Evolutionary conservation across 2,113 vertebrate species (phyloP).

Genomic region (Oncorhynchus kisutch): DNA sequence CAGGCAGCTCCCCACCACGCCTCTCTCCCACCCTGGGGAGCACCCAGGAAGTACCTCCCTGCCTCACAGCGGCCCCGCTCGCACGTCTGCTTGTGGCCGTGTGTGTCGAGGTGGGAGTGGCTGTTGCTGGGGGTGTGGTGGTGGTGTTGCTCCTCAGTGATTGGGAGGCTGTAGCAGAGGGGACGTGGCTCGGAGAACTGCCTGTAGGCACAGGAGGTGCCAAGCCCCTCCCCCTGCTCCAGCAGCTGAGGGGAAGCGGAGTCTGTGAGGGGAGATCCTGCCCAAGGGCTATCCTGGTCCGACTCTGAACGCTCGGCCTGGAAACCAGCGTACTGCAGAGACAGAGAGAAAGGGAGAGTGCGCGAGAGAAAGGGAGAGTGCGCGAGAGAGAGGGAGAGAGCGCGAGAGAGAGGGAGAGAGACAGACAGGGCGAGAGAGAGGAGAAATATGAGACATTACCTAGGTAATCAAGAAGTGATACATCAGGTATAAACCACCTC

Average conservation of each 20-base stretch:
- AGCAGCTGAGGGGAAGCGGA: slow-evolving; percentile 87
- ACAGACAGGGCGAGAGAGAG: background rate
- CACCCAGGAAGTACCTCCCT: slow-evolving; percentile 90
- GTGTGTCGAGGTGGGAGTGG: slow-evolving; percentile 56
- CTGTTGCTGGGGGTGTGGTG: slow-evolving; percentile 71
- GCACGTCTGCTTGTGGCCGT: slow-evolving; percentile 78
- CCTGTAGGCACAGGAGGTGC: slow-evolving; percentile 85
- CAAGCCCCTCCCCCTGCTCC: slow-evolving; percentile 80
- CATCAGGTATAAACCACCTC: too few relatives aligned
- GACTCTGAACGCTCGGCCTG: slow-evolving; percentile 90
- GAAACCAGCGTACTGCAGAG: slow-evolving; percentile 85
- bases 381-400: background rate
- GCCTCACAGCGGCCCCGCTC: slow-evolving; percentile 89
- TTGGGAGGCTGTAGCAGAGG: slow-evolving; percentile 82
- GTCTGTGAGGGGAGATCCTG: slow-evolving; percentile 88
- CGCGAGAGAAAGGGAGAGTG: background rate
- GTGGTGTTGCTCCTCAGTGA: slow-evolving; percentile 74
- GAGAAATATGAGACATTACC: too few relatives aligned
- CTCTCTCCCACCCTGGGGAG: slow-evolving; percentile 80
- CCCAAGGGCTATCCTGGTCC: slow-evolving; percentile 93
- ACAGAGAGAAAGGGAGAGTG: background rate
- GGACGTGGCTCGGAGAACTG: slow-evolving; percentile 80
- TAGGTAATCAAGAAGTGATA: too few relatives aligned
- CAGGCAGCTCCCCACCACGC: slow-evolving; percentile 85
- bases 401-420: background rate